Base-by-base conservation (phyloP, 2,113 vertebrate genomes). In the Romanogobio albipinnatus region DNA sequence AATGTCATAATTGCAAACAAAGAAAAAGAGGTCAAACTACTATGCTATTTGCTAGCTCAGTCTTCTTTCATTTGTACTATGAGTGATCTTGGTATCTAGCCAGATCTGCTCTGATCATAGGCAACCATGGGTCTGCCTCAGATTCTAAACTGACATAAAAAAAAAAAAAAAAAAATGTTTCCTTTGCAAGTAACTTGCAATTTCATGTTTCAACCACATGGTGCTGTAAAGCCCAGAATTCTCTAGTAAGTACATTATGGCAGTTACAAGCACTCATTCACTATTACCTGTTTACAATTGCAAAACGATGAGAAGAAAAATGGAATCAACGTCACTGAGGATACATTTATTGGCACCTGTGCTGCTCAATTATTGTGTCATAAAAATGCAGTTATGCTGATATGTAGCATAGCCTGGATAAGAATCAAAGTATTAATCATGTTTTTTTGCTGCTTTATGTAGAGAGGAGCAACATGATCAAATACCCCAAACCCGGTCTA, bases 401-500 rank as follows among this genome's bases (percentile, higher is more conserved):
- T 71, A 71, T 71, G 68, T 11, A 22, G 66, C 10, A 73, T n/a
- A 73, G 43, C 22, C 6, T 24, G 22, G 70, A 47, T 49, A 5
- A 2, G 2, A 70, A 43, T 70, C 66, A 47, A 47, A 73, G 43
- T 73, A 6, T 45, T 47, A 47, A n/a, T 74, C 11, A 47, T 24
- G 70, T 74, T 14, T 9, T 14, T 49, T 74, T n/a, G n/a, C 43
- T 74, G 43, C 43, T 73, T 24, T 73, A 13, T 73, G 24, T 47
- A 24, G 61, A 82, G 78, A 87, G 68, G 74, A 82, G 76, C 62
- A 43, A 53, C 81, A 66, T 84, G 47, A 86, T 79, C 81, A 84
- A 83, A 83, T 62, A 53, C 33, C 19, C 15, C 14, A 33, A 33
- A 66, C 7, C 81, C 51, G 61, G 70, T 53, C 78, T 59, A 68